These are phyloP conservation scores for Aelia acuminata DNA, from an alignment of 2,888 invertebrate species.

Conservation along the genomic window DNA sequence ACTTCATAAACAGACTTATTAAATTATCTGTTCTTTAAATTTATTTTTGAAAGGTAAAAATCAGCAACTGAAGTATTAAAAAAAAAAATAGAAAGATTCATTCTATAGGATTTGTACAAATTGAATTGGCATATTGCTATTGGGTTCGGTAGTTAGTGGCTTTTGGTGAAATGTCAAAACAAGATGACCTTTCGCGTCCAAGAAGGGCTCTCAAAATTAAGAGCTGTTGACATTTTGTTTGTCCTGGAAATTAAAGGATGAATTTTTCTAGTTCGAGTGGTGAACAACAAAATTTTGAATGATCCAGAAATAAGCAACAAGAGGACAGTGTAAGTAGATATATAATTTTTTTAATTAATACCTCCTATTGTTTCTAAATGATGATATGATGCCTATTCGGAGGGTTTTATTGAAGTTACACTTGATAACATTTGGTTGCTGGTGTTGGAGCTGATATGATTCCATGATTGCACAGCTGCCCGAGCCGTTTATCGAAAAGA, in stretches of 20 bases:
- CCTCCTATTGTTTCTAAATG: no score
- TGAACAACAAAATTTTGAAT: not conserved
- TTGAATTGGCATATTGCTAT: not conserved
- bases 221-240: slow-evolving; percentile 34
- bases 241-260: not conserved
- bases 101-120: not conserved
- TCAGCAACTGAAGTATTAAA: no score
- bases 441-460: not conserved
- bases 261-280: not conserved
- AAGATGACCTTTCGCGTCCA: not conserved
- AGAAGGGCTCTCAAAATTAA: slow-evolving; percentile 13
- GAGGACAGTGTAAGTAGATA: no score
- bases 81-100: no score
- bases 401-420: slow-evolving; percentile 2
- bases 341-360: no score
- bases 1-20: no score
- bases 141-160: not conserved
- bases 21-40: no score
- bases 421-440: not conserved
- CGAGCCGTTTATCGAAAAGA: not conserved
- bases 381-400: no score
- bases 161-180: slow-evolving; percentile 10
- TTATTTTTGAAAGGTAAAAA: no score
- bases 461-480: slow-evolving; percentile 23
- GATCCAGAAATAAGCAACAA: not conserved